Evolutionary conservation across 2,113 vertebrate genomes (phyloP).

Genomic region (Ptilonorhynchus violaceus): DNA sequence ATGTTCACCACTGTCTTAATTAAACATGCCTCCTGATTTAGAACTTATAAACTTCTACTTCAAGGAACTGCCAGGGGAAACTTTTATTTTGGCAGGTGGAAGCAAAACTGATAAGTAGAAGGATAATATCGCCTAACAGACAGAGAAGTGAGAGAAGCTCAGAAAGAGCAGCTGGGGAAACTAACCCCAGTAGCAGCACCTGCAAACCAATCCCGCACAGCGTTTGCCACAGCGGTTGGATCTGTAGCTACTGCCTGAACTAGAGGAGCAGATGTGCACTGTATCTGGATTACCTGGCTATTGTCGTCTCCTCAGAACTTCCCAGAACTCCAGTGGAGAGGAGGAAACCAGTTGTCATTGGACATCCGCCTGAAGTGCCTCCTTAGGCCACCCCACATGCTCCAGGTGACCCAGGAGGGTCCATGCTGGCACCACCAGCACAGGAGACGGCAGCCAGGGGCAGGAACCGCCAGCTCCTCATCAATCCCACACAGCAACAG

Average conservation of each 20-base stretch:
- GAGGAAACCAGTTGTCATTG: background rate
- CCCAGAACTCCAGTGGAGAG: background rate
- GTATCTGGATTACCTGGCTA: background rate
- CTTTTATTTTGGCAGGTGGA: background rate
- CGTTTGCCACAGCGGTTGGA: background rate
- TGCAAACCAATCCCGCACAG: background rate
- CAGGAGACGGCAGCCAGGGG: background rate
- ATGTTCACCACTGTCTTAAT: background rate
- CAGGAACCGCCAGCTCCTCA: background rate
- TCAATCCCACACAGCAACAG: background rate
- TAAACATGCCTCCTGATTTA: background rate
- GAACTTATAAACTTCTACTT: background rate
- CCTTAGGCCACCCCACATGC: background rate
- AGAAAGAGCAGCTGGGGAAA: background rate
- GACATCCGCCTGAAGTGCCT: background rate
- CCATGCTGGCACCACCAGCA: background rate
- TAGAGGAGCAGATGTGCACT: background rate
- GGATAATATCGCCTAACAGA: background rate
- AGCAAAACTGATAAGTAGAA: background rate
- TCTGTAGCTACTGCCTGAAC: background rate
- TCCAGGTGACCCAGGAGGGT: background rate
- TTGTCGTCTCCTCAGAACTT: rapidly evolving
- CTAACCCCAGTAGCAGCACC: background rate
- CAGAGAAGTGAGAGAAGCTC: background rate
- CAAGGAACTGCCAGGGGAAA: background rate